Evolutionary conservation across 2,888 invertebrate species (phyloP), one percentile per base, ranked within the genome.

Genomic region (Metalampra italica): DNA sequence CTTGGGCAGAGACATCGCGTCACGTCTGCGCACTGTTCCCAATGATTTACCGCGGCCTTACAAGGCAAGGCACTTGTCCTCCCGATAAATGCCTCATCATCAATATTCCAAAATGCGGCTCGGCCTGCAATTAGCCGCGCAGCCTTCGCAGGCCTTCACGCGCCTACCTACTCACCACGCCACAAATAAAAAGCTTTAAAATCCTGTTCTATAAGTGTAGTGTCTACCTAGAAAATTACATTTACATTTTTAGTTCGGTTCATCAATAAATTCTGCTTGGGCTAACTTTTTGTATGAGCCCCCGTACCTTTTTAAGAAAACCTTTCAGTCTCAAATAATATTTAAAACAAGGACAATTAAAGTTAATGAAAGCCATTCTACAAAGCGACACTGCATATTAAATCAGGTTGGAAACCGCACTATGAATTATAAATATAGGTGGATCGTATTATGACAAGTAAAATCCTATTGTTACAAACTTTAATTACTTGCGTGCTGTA

Each of bases 101-200:
- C 88, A 88, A 88, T 89, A 89, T 89, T 88, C 88, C 85, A 84
- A 88, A 88, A 88, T 87, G 88, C 86, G 76, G 82, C 82, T 79
- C 75, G 72, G 75, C 71, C 78, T 68, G 87, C 85, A 89, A 88
- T 89, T 89, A 89, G 87, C 87, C 72, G 79, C 66, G 68, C 73
- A 84, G 78, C 87, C 88, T 86, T 86, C 85, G 73, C 81, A 81
- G 77, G 82, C 82, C 82, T 78, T 81, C 85, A 77, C 84, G 82
- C 78, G 69, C 74, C 62, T 60, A 47, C 74, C 62, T 60, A 47
- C 59, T 79, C 74, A 75, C 73, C 79, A 71, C 73, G 63, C 70
- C 71, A 66, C 66, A 66, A 67, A 75, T 78, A 82, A 87, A 83
- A 85, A 84, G 75, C 64, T 72, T 74, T 71, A 71, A 76, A 82